Percentiles rank a stretch among this genome's conserved stretches.
Evolutionary conservation across 2,113 vertebrate species (phyloP).

Genomic region (Uropsilus gracilis): DNA sequence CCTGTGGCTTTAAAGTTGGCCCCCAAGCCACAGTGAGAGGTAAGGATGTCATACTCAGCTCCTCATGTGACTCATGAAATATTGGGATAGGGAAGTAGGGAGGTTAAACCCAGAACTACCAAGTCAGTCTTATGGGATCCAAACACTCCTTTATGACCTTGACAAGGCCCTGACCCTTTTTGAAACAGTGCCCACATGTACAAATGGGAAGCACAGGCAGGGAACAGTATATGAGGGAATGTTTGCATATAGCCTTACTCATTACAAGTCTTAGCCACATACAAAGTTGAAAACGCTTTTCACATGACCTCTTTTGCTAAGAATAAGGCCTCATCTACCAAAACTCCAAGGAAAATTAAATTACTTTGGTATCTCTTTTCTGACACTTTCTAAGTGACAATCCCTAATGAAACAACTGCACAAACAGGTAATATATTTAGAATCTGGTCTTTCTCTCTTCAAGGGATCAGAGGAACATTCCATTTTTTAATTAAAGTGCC

Average conservation of each 20-base stretch:
- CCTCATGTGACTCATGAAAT: background rate
- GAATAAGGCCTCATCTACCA: background rate
- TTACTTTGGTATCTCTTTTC: background rate
- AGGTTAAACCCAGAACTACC: background rate
- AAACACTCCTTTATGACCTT: background rate
- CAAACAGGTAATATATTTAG: background rate
- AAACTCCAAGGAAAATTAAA: background rate
- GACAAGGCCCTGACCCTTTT: background rate
- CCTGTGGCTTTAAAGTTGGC: background rate
- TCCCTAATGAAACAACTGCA: background rate
- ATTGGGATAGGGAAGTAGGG: background rate
- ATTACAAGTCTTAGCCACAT: background rate
- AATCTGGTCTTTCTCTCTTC: background rate
- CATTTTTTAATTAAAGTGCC: conserved; percentile 18
- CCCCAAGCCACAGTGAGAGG: background rate
- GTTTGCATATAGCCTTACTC: background rate
- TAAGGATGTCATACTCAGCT: background rate
- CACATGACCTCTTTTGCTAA: background rate
- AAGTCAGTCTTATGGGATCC: background rate
- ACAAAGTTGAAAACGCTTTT: background rate
- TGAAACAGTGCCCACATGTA: background rate
- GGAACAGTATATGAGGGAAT: background rate
- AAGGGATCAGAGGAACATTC: background rate
- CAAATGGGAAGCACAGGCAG: background rate
- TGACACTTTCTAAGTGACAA: background rate